phyloP scores from a whole-genome alignment of 64 coral and sea anemone species.

The Montipora cactus region DNA sequence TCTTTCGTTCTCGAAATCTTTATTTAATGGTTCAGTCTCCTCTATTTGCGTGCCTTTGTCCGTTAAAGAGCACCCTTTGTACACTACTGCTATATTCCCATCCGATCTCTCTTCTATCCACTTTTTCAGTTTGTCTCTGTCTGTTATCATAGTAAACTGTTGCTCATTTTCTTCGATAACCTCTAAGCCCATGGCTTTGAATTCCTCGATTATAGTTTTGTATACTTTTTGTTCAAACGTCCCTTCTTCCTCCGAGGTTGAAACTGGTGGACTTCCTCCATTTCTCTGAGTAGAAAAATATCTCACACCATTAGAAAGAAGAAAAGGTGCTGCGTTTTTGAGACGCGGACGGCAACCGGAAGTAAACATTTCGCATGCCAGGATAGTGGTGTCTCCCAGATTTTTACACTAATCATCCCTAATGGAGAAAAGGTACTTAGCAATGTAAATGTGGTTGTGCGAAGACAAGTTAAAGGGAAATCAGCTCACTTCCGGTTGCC shows the following conservation, averaged over 20 bases:
- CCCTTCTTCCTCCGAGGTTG: slow-evolving; percentile 18
- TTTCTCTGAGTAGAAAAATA: background rate
- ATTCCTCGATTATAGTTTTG: background rate
- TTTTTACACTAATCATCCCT: too few relatives aligned
- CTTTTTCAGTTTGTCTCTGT: slow-evolving; percentile 49
- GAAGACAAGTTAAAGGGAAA: too few relatives aligned
- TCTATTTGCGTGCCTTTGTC: slow-evolving; percentile 21
- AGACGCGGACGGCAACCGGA: too few relatives aligned
- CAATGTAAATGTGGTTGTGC: too few relatives aligned
- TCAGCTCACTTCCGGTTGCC: too few relatives aligned
- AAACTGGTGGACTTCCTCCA: background rate
- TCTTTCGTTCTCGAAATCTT: background rate
- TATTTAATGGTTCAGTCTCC: background rate
- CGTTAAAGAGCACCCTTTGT: slow-evolving; percentile 1
- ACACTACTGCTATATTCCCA: slow-evolving; percentile 44
- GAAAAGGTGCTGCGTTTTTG: too few relatives aligned
- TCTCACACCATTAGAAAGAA: background rate
- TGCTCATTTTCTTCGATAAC: background rate
- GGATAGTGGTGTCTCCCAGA: too few relatives aligned
- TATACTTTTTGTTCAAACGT: slow-evolving; percentile 10
- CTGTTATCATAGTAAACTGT: background rate
- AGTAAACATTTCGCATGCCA: too few relatives aligned
- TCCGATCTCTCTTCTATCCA: slow-evolving; percentile 58
- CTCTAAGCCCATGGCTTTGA: slow-evolving; percentile 33
- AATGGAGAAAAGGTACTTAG: too few relatives aligned